phyloP scores from a whole-genome alignment of 1,140 invertebrate species.

The Hesperophylax magnus region DNA sequence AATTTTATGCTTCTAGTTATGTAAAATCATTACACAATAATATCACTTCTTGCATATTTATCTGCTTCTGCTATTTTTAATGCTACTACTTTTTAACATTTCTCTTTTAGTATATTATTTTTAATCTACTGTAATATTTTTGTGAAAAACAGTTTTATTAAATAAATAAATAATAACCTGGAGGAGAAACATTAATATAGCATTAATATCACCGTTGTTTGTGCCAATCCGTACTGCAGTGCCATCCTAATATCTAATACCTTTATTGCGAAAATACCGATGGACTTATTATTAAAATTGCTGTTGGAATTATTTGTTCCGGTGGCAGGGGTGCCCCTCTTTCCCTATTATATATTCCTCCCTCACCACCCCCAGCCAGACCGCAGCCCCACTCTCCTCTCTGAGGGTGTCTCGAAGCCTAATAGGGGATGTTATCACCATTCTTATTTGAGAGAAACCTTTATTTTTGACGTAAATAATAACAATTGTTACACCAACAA shows the following conservation, averaged over 20 bases:
- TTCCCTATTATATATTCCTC: conserved; percentile 30
- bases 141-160: no score
- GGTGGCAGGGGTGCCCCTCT: conserved; percentile 36
- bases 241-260: background rate
- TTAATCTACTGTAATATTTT: no score
- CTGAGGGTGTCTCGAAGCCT: background rate
- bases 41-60: no score
- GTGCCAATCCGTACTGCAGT: background rate
- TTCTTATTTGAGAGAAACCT: background rate
- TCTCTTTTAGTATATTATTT: no score
- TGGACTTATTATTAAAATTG: conserved; percentile 71
- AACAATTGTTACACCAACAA: no score
- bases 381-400: background rate
- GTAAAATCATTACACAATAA: no score
- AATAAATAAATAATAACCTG: no score
- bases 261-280: conserved; percentile 57
- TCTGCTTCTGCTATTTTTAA: no score
- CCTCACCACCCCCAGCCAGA: background rate
- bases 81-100: no score
- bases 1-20: no score
- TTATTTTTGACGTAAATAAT: background rate
- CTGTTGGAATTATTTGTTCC: conserved; percentile 70
- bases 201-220: no score
- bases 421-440: conserved; percentile 15
- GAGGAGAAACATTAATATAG: no score